Conservation (phyloP, 2,113 vertebrate genomes). For the Mungos mungo region DNA sequence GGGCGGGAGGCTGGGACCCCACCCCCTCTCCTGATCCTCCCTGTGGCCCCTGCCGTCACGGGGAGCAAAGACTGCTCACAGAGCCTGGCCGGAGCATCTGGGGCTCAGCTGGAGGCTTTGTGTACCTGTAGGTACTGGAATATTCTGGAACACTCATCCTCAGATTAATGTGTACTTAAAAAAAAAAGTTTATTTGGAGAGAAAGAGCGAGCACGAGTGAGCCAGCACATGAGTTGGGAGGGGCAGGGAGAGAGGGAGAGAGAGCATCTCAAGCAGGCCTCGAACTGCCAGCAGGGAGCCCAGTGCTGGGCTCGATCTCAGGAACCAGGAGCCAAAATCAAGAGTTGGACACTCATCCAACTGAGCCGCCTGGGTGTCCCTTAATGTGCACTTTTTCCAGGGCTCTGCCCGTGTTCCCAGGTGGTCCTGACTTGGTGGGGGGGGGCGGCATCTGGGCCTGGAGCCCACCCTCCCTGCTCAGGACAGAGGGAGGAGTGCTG, state of each 20-base stretch:
- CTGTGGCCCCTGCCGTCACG: neutral
- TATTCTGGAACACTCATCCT: neutral
- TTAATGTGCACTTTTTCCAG: neutral
- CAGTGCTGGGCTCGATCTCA: too few species aligned
- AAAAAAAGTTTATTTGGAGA: too few species aligned
- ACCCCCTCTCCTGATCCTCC: neutral
- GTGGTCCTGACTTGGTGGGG: neutral
- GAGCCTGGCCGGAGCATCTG: neutral
- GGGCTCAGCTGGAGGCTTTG: neutral
- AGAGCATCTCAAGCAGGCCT: too few species aligned
- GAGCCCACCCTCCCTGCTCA: neutral
- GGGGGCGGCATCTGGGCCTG: neutral
- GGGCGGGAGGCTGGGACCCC: neutral
- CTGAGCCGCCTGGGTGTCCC: too few species aligned
- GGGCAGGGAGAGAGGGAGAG: too few species aligned
- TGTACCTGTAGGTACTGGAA: neutral
- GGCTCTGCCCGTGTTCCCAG: rapidly evolving
- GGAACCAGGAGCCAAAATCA: too few species aligned
- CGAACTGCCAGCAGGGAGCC: too few species aligned
- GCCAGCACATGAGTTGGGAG: too few species aligned
- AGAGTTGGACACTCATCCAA: too few species aligned
- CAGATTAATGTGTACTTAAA: neutral
- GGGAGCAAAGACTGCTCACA: neutral
- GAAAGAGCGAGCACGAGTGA: too few species aligned
- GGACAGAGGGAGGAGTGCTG: neutral